These are phyloP conservation scores for Atrina japonica DNA, from an alignment of 2,888 invertebrate genomes.

Conservation along the genomic window DNA sequence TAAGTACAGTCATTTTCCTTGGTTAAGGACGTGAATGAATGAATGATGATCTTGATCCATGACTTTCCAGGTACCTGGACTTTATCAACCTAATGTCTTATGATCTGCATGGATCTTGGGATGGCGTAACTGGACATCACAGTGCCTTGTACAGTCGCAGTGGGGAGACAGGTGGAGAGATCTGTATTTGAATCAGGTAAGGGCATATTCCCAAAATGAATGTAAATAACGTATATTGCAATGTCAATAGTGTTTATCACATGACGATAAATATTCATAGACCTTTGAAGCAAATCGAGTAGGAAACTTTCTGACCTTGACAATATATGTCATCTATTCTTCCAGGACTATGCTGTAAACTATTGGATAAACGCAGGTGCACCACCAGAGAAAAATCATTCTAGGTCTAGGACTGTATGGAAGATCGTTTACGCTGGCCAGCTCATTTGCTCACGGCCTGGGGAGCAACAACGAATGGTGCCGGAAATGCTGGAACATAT, in stretches of 20 bases:
- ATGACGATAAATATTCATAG: no score
- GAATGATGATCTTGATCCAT: background rate
- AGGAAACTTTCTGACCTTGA: no score
- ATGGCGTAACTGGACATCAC: conserved; percentile 70
- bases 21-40: no score
- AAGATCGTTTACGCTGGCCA: conserved; percentile 29
- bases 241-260: no score
- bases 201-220: no score
- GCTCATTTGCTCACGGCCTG: no score
- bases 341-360: conserved; percentile 30
- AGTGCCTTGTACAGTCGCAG: conserved; percentile 67
- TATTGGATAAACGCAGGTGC: conserved; percentile 29
- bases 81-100: conserved; percentile 73
- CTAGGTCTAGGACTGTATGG: conserved; percentile 36
- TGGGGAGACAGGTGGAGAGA: conserved; percentile 43
- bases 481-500: conserved; percentile 9
- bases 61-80: conserved; percentile 63
- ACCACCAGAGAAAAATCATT: conserved; percentile 30
- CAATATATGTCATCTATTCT: background rate
- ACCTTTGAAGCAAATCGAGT: no score
- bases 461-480: no score
- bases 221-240: no score
- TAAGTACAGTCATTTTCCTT: no score
- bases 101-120: conserved; percentile 77
- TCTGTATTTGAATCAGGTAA: conserved; percentile 48